Evolutionary conservation across 2,888 invertebrate species (phyloP), one percentile per base, ranked within the genome.

Genomic region (Rhyacophila evoluta): DNA sequence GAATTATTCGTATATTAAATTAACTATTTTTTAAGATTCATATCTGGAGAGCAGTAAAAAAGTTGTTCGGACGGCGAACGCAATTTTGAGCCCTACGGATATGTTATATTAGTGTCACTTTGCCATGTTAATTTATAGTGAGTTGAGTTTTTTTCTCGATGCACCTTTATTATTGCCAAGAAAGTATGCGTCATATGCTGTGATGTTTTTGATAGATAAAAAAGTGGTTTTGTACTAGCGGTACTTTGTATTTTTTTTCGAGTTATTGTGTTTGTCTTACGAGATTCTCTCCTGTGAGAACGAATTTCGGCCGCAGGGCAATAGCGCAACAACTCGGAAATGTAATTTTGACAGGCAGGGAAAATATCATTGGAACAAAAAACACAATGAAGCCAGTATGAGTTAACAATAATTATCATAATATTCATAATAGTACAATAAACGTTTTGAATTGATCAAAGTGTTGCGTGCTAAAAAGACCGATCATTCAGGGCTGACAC

Each of bases 1-100:
- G 74, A 74, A 80, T 77, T 79, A 79, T 76, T 79, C 76, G 37
- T 75, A 76, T 78, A 75, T 78, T 75, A 78, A 78, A 78, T 78
- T 75, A 75, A 78, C 78, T 68, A 78, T 78, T 78, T 78, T n/a
- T 78, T 71, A 55, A 78, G 78, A 78, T 78, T 74, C 67, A 28
- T 75, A 78, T 75, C 78, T 71, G 15, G 71, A 11, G n/a, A 27
- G 33, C 25, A 69, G 33, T 29, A 29, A 38, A 67, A 74, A 28
- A 4, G 27, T 39, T 41, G 71, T 27, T 19, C 10, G 25, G 19
- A 2, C 11, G 41, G 70, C 11, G 29, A 25, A 76, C 6, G 15
- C 29, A 19, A 76, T 74, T 68, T 19, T 74, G 37, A 68, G n/a
- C 73, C 74, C 37, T 74, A 37, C 19, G 71, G 36, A 33, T 55